phyloP scores from a whole-genome alignment of 2,113 vertebrate genomes.

The Dromaius novaehollandiae region DNA sequence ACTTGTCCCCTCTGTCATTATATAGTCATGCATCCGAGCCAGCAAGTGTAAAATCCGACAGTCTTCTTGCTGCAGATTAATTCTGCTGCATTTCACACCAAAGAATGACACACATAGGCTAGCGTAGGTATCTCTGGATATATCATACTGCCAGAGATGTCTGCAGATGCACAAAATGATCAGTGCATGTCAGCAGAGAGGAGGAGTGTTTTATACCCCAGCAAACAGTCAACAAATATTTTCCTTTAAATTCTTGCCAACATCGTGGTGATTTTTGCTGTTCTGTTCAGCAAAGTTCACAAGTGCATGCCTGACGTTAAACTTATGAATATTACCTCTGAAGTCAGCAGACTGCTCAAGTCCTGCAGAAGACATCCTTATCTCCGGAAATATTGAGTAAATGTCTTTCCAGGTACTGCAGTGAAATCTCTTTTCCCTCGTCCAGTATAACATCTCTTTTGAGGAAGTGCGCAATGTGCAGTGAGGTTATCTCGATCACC shows the following conservation, averaged over 20 bases:
- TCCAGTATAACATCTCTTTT: constrained; percentile 32
- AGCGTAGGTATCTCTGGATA: constrained; percentile 5
- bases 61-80: not conserved
- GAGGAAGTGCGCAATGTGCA: constrained; percentile 26
- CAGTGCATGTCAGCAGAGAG: not conserved
- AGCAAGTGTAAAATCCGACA: constrained; percentile 20
- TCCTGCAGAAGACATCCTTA: not conserved
- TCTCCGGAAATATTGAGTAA: constrained; percentile 61
- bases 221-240: not conserved
- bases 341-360: not conserved
- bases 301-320: not conserved
- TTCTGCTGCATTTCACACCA: constrained; percentile 34
- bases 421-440: constrained; percentile 39
- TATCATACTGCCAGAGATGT: not conserved
- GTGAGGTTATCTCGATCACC: constrained; percentile 31
- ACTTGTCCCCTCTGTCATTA: constrained; percentile 43
- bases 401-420: constrained; percentile 41
- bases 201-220: not conserved
- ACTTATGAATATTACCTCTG: constrained; percentile 24
- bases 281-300: not conserved
- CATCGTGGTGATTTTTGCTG: constrained; percentile 17
- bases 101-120: constrained; percentile 1
- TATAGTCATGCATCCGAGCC: not conserved
- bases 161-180: not conserved
- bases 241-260: not conserved